Percentiles rank a stretch among this genome's conserved stretches.
phyloP scores from a whole-genome alignment of 2,797 vertebrate genomes.

The Melanotaenia nigrans region DNA sequence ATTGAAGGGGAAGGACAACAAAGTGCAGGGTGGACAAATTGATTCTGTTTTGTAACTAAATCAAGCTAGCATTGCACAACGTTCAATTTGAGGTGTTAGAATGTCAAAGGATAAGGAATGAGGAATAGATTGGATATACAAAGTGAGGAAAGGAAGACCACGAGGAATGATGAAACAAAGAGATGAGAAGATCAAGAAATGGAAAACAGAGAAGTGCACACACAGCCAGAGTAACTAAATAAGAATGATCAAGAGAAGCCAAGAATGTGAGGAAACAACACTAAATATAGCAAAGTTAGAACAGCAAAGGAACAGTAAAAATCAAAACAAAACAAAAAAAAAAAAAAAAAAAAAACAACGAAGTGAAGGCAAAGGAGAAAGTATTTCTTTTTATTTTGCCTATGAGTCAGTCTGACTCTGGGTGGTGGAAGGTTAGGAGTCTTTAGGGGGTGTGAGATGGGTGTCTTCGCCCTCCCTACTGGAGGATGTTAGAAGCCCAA shows the following conservation, averaged over 20 bases:
- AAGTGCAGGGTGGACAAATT: constrained; percentile 62
- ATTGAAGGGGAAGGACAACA: constrained; percentile 35
- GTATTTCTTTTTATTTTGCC: constrained; percentile 39
- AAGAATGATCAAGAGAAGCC: constrained; percentile 44
- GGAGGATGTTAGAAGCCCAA: constrained; percentile 57
- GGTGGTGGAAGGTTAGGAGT: constrained; percentile 50
- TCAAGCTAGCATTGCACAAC: constrained; percentile 48
- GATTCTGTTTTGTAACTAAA: constrained; percentile 66
- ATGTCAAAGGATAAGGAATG: constrained; percentile 13
- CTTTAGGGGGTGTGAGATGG: constrained; percentile 58
- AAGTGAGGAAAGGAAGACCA: constrained; percentile 26
- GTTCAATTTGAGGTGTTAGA: constrained; percentile 33
- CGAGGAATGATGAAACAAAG: constrained; percentile 26
- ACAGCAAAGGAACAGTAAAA: constrained; percentile 1
- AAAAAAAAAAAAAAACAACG: constrained; percentile 40
- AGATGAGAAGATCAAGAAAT: constrained; percentile 29
- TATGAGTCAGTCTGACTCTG: constrained; percentile 55
- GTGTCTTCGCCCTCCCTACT: constrained; percentile 55
- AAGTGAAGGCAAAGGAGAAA: constrained; percentile 44
- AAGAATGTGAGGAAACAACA: constrained; percentile 24
- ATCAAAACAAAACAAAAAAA: constrained; percentile 33
- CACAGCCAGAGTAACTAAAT: constrained; percentile 30
- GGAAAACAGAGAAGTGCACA: constrained; percentile 36
- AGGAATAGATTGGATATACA: constrained; percentile 19
- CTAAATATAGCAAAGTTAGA: background rate